Evolutionary conservation across 2,888 invertebrate genomes (phyloP).

Genomic region (Hymenopus coronatus): DNA sequence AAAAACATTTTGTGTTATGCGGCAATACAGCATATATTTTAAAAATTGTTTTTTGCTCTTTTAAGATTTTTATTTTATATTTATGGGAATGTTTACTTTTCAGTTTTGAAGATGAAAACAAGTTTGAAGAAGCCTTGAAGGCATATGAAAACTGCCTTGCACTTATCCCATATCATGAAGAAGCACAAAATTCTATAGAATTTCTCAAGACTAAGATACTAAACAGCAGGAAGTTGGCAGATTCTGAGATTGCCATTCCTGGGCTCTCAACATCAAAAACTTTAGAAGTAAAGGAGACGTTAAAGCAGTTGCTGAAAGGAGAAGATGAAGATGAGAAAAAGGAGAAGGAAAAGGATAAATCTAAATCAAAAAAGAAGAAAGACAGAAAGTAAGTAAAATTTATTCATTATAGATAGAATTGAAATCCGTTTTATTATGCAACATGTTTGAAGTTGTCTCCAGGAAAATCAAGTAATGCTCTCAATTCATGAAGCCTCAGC

Average conservation of each 20-base stretch:
- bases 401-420: no score
- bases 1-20: no score
- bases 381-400: slow-evolving; percentile 43
- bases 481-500: no score
- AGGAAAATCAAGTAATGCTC: no score
- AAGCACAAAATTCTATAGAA: slow-evolving; percentile 80
- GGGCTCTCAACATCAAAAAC: slow-evolving; percentile 56
- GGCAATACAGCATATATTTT: neutral
- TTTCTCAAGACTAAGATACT: slow-evolving; percentile 69
- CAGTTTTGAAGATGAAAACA: slow-evolving; percentile 84
- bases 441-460: no score
- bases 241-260: slow-evolving; percentile 60
- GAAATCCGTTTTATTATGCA: no score
- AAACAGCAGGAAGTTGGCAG: slow-evolving; percentile 54
- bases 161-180: slow-evolving; percentile 82
- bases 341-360: slow-evolving; percentile 38
- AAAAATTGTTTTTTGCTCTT: neutral
- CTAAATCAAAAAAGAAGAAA: slow-evolving; percentile 49
- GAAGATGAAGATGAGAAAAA: slow-evolving; percentile 44
- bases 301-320: slow-evolving; percentile 60
- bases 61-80: neutral
- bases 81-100: slow-evolving; percentile 7
- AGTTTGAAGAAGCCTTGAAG: slow-evolving; percentile 78
- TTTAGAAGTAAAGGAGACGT: slow-evolving; percentile 63
- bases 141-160: slow-evolving; percentile 81